Base-by-base conservation (phyloP, 2,113 vertebrate genomes). In the Edolisoma coerulescens region DNA sequence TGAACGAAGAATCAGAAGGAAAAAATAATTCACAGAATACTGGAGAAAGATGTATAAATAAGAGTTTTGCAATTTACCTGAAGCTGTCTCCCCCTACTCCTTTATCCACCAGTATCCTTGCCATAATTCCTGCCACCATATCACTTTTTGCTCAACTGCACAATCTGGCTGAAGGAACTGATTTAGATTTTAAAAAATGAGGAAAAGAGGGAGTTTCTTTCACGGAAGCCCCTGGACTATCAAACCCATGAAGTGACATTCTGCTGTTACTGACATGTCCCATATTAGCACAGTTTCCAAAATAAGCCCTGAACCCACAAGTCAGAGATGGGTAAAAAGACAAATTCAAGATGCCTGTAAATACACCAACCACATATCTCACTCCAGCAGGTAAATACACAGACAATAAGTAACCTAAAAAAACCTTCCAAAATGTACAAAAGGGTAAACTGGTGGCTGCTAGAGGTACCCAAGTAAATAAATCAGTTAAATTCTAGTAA, bases 331-430 rank as follows among this genome's bases (percentile, higher is more conserved):
- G 54, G 52, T 42, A 78, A 74, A 54, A 84, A 9, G 10, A 57
- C 16, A 61, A 45, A 45, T 37, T 32, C 9, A 77, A 22, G 71
- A 56, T 69, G 27, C 1, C 32, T 67, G 39, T 50, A 84, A 74
- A 74, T 30, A 65, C 13, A 39, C 15, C 53, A 52, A 49, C 3
- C 10, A 50, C 0, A 0, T 16, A 42, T 14, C 65, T 84, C 30
- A 56, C 21, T 18, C 0, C 3, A 89, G n/a, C 17, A 80, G n/a
- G 71, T 61, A 69, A 80, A 74, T 28, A 37, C 1, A 54, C 18
- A 82, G 52, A 54, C 17, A 45, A 5, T 5, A 39, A 37, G 3
- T 18, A 60, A 42, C 13, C 16, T n/a, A 63, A 67, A 67, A 67
- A 37, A 92, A 14, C 5, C 27, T 79, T 64, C 44, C 53, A 39